phyloP scores from a whole-genome alignment of 1,140 invertebrate species.

The Linepithema humile region DNA sequence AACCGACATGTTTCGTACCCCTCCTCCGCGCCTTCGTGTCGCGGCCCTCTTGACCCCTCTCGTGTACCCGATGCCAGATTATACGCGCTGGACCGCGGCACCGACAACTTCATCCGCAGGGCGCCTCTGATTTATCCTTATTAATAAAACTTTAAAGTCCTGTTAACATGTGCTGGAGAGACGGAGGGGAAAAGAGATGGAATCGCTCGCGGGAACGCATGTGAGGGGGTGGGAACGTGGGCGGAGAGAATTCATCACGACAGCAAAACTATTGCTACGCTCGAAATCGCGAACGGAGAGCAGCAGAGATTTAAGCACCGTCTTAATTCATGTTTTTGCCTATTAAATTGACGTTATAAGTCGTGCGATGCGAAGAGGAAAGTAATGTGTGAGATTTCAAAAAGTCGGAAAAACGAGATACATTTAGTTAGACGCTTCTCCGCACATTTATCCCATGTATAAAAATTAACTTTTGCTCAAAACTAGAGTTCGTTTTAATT shows the following conservation, averaged over 20 bases:
- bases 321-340: neutral
- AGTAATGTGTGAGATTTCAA: neutral
- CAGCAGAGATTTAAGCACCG: neutral
- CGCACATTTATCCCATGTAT: neutral
- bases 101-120: conserved; percentile 83
- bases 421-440: neutral
- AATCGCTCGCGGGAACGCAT: conserved; percentile 19
- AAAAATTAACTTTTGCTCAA: too few species aligned
- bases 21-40: conserved; percentile 53
- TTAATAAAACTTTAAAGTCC: conserved; percentile 83
- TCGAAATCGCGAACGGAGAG: neutral
- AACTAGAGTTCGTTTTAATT: too few species aligned
- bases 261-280: conserved; percentile 64
- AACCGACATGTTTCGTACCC: conserved; percentile 71
- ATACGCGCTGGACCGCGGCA: conserved; percentile 74
- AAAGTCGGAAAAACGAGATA: neutral
- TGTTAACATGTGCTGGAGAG: conserved; percentile 78
- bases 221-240: conserved; percentile 32
- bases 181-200: conserved; percentile 35
- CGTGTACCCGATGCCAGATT: conserved; percentile 67
- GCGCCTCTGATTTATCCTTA: conserved; percentile 84
- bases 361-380: neutral
- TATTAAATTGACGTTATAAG: neutral
- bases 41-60: conserved; percentile 22
- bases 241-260: conserved; percentile 39